Conservation (phyloP, 2,113 vertebrate genomes). For the Gnathonemus echidnorhynchus region DNA sequence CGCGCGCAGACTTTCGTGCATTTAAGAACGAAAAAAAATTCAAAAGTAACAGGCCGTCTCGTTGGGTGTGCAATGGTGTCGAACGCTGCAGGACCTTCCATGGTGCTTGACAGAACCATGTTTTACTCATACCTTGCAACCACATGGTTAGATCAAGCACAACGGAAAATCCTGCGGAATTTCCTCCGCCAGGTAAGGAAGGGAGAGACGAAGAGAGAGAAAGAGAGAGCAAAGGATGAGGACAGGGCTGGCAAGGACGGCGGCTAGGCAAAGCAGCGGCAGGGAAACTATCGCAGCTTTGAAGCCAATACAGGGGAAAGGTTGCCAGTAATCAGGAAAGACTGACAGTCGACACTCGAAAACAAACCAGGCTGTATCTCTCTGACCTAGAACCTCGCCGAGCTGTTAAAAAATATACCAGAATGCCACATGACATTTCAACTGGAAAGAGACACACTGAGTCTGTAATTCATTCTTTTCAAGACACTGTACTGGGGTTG, state of each 20-base stretch:
- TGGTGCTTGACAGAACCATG: slow-evolving; percentile 99
- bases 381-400: not conserved
- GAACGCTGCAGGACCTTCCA: slow-evolving; percentile 97
- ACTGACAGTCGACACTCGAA: not conserved
- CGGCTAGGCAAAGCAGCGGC: not conserved
- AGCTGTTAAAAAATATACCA: not conserved
- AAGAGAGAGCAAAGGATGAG: slow-evolving; percentile 47
- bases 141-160: slow-evolving; percentile 99
- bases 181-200: slow-evolving; percentile 85
- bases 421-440: not conserved
- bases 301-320: slow-evolving; percentile 11
- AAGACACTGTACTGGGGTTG: not conserved
- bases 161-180: slow-evolving; percentile 99
- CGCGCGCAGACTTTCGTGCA: not conserved
- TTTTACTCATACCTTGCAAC: slow-evolving; percentile 96
- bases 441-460: not conserved
- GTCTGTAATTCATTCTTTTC: not conserved
- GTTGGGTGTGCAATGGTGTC: slow-evolving; percentile 86
- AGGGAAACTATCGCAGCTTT: slow-evolving; percentile 21
- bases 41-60: slow-evolving; percentile 44
- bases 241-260: slow-evolving; percentile 33
- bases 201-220: slow-evolving; percentile 55
- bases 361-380: not conserved
- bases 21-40: slow-evolving; percentile 23
- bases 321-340: not conserved